Base-by-base conservation (phyloP, 2,113 vertebrate genomes). In the Sula dactylatra region DNA sequence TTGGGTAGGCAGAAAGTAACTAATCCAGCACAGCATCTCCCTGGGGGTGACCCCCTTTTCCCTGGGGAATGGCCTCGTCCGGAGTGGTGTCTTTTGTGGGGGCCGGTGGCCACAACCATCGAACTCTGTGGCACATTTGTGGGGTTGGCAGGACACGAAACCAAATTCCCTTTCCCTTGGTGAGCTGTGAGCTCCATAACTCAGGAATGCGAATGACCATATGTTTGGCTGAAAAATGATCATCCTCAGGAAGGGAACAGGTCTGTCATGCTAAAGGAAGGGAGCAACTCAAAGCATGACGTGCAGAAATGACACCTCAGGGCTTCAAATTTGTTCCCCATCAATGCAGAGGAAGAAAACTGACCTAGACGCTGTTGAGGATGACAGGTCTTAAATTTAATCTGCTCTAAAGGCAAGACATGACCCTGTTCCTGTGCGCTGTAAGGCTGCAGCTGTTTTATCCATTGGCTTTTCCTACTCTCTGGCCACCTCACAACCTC, bases 321-420 rank as follows among this genome's bases (percentile, higher is more conserved):
- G 70, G 71, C 92, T 95, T 95, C 93, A 83, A 73, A 94, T 95
- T 95, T 96, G 94, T 92, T 96, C 74, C 76, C 67, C 13, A 10
- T 95, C 92, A 92, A 65, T 82, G 84, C 62, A 82, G 78, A 95
- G 87, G 78, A 96, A 93, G 59, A 92, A 95, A 91, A 90, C 69
- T 90, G 71, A 97, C 85, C 85, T 66, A 61, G 58, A 92, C 0
- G 0, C 71, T 6, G 1, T 50, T 90, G 72, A 94, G 74, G 74
- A 50, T 92, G 96, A 93, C 92, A 93, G 79, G 71, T 78, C 71
- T 92, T 96, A 90, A 88, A 96, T 97, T 83, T 81, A 70, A 83
- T 90, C 85, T 80, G 32, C 45, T 88, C 59, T 64, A 71, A 93
- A 95, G 79, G 85, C 55, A 83, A 42, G 13, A 67, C 0, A 0